Evolutionary conservation across 2,113 vertebrate genomes (phyloP).

Genomic region (Colistium nudipinnis): DNA sequence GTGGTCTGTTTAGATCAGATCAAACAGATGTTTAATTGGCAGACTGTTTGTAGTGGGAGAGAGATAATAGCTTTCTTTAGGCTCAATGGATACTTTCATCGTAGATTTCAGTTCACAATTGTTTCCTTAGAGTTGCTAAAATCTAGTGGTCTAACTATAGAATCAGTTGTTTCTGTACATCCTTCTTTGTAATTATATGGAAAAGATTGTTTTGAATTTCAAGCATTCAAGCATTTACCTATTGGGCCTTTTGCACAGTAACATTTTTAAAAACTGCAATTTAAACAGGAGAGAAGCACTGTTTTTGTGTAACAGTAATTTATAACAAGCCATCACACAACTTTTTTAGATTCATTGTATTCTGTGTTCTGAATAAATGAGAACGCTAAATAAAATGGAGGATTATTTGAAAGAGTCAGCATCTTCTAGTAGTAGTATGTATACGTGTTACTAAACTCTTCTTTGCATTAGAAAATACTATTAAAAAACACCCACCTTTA

Average conservation of each 20-base stretch:
- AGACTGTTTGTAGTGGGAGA: no score
- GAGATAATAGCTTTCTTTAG: not conserved
- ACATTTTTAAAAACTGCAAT: not conserved
- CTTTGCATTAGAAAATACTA: not conserved
- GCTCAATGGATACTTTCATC: not conserved
- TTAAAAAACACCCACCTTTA: not conserved
- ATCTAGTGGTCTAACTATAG: not conserved
- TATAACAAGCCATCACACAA: no score
- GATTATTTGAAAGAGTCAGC: no score
- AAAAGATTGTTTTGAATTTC: not conserved
- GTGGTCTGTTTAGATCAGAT: slow-evolving; percentile 34
- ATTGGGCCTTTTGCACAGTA: not conserved
- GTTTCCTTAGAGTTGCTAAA: not conserved
- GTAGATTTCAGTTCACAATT: not conserved
- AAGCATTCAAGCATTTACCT: not conserved
- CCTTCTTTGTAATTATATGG: not conserved
- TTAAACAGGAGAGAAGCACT: not conserved
- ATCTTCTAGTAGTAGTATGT: no score
- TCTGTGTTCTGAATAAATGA: no score
- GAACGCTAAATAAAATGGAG: no score
- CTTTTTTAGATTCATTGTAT: no score
- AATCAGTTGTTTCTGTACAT: not conserved
- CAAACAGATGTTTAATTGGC: not conserved
- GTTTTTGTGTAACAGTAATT: slow-evolving; percentile 16
- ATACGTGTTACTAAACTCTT: no score